Conservation (phyloP, 2,888 invertebrate genomes). For the Physocephala rufipes region DNA sequence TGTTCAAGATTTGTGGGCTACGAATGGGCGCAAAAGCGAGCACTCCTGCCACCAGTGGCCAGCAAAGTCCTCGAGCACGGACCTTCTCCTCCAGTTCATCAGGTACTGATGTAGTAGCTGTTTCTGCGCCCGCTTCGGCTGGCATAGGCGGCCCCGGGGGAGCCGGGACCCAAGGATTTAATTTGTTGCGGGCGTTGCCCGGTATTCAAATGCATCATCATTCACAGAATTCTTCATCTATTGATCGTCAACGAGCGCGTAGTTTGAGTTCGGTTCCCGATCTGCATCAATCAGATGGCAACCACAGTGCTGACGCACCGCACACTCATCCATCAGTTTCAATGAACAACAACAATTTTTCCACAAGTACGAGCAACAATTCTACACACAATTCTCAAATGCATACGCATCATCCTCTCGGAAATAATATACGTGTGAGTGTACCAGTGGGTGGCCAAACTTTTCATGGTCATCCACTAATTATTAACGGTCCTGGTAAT, state of each 20-base stretch:
- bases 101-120: slow-evolving; percentile 48
- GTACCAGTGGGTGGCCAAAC: slow-evolving; percentile 40
- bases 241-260: slow-evolving; percentile 83
- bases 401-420: slow-evolving; percentile 51
- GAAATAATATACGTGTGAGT: slow-evolving; percentile 53
- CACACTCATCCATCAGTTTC: slow-evolving; percentile 49
- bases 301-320: slow-evolving; percentile 39
- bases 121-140: slow-evolving; percentile 45
- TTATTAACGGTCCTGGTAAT: slow-evolving; percentile 70
- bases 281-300: slow-evolving; percentile 64
- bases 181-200: slow-evolving; percentile 75
- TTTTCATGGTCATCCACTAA: slow-evolving; percentile 72
- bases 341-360: slow-evolving; percentile 53
- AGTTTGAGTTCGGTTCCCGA: slow-evolving; percentile 87
- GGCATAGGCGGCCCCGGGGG: slow-evolving; percentile 41
- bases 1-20: neutral
- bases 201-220: slow-evolving; percentile 71
- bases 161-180: slow-evolving; percentile 68
- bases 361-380: slow-evolving; percentile 41
- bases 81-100: slow-evolving; percentile 80
- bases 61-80: slow-evolving; percentile 76
- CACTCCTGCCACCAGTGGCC: slow-evolving; percentile 75
- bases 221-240: slow-evolving; percentile 66
- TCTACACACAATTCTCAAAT: slow-evolving; percentile 51
- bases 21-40: slow-evolving; percentile 86